Evolutionary conservation across 2,888 invertebrate genomes (phyloP).

Genomic region (Cosmia pyralina): DNA sequence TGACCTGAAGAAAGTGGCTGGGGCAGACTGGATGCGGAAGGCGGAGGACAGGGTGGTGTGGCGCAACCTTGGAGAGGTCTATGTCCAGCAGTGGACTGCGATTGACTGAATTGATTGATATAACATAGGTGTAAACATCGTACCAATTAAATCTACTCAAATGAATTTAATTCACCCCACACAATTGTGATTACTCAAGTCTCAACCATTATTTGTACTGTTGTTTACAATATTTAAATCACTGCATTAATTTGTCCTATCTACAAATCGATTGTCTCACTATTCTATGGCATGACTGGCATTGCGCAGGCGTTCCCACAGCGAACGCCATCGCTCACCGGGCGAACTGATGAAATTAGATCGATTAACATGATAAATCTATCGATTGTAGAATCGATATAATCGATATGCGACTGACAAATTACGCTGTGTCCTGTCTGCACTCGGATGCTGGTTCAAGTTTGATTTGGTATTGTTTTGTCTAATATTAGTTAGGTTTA

Average conservation of each 20-base stretch:
- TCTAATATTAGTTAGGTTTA: neutral
- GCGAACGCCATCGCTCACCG: conserved; percentile 85
- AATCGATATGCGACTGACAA: conserved; percentile 86
- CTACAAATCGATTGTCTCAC: conserved; percentile 34
- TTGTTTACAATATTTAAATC: conserved; percentile 38
- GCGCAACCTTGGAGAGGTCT: too few relatives aligned
- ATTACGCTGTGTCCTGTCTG: conserved; percentile 85
- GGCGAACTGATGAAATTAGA: conserved; percentile 88
- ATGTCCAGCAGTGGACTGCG: too few relatives aligned
- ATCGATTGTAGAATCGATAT: conserved; percentile 83
- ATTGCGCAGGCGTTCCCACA: conserved; percentile 88
- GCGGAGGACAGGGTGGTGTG: too few relatives aligned
- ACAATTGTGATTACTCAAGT: conserved; percentile 37
- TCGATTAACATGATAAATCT: conserved; percentile 89
- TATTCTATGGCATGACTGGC: conserved; percentile 85
- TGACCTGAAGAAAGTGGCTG: too few relatives aligned
- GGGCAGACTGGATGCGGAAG: too few relatives aligned
- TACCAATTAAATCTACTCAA: conserved; percentile 6
- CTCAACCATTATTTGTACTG: conserved; percentile 7
- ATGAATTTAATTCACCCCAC: neutral
- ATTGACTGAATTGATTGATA: too few relatives aligned
- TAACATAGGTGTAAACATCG: neutral
- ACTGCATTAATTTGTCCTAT: conserved; percentile 54
- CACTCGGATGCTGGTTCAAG: conserved; percentile 66
- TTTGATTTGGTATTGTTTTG: conserved; percentile 63